Evolutionary conservation across 1,140 invertebrate genomes (phyloP).

Genomic region (Drosophila sulfurigaster): DNA sequence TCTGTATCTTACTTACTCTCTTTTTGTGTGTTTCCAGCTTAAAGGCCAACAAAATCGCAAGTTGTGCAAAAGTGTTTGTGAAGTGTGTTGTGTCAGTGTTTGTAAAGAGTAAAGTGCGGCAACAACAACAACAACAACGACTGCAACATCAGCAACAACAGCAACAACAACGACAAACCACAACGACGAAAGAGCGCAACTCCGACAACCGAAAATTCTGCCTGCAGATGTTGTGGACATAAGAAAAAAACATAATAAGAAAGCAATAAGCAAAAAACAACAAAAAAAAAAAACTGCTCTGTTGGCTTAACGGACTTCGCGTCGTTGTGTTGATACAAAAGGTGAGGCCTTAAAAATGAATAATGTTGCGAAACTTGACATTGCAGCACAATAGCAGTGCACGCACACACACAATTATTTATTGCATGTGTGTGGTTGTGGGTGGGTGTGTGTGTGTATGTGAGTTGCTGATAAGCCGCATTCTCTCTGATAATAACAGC

Average conservation of each 20-base stretch:
- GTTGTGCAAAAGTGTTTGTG: slow-evolving; percentile 25
- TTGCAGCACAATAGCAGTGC: slow-evolving; percentile 34
- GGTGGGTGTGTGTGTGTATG: slow-evolving; percentile 2
- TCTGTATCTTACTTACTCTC: no score
- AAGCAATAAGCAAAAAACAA: slow-evolving; percentile 37
- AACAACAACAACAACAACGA: slow-evolving; percentile 30
- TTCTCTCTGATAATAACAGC: slow-evolving; percentile 49
- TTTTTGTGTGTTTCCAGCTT: slow-evolving; percentile 47
- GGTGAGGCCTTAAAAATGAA: slow-evolving; percentile 41
- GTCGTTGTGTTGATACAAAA: slow-evolving; percentile 36
- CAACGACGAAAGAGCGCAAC: slow-evolving; percentile 43
- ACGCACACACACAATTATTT: background rate
- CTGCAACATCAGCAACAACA: slow-evolving; percentile 27
- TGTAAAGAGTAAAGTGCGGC: slow-evolving; percentile 31
- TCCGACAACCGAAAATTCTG: slow-evolving; percentile 24
- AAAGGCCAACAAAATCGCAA: slow-evolving; percentile 43
- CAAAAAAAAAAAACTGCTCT: slow-evolving; percentile 33
- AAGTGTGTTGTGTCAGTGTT: slow-evolving; percentile 13
- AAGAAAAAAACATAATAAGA: slow-evolving; percentile 41
- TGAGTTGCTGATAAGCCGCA: slow-evolving; percentile 39
- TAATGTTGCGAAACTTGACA: slow-evolving; percentile 44
- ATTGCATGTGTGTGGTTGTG: background rate
- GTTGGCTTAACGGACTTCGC: slow-evolving; percentile 50
- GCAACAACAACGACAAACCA: slow-evolving; percentile 42
- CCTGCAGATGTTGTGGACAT: slow-evolving; percentile 41